These are phyloP conservation scores for Indicator maculatus DNA, from an alignment of 2,113 vertebrate species.

Conservation along the genomic window DNA sequence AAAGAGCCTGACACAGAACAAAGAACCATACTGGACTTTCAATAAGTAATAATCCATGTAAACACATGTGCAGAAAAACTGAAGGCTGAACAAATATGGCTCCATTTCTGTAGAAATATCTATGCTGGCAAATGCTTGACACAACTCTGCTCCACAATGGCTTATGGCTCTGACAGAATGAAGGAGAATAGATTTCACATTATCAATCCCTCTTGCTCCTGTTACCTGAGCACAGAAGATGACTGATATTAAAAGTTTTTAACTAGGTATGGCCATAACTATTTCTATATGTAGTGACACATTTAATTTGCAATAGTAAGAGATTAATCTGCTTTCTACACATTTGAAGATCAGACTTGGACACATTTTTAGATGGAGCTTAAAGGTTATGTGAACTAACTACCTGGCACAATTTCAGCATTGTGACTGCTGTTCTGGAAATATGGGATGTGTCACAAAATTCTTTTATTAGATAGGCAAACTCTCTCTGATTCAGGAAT, in stretches of 20 bases:
- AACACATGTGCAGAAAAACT: neutral
- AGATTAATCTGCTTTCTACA: neutral
- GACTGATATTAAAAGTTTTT: neutral
- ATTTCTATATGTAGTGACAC: neutral
- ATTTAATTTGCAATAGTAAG: neutral
- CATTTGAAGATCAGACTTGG: neutral
- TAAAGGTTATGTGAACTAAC: neutral
- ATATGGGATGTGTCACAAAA: neutral
- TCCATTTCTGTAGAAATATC: neutral
- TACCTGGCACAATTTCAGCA: neutral
- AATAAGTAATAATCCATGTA: neutral
- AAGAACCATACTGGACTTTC: neutral
- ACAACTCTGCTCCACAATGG: neutral
- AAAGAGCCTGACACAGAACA: neutral
- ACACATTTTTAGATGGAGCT: neutral
- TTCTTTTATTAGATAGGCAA: neutral
- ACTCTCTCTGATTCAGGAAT: neutral
- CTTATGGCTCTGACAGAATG: accelerated
- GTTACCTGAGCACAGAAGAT: neutral
- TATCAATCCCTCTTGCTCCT: neutral
- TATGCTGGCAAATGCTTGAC: neutral
- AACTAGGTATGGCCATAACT: neutral
- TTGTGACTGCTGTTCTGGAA: neutral
- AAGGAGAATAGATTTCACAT: neutral
- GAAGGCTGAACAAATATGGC: neutral